Evolutionary conservation across 2,888 invertebrate genomes (phyloP), one percentile per base, ranked within the genome.

Genomic region (Cancer borealis): DNA sequence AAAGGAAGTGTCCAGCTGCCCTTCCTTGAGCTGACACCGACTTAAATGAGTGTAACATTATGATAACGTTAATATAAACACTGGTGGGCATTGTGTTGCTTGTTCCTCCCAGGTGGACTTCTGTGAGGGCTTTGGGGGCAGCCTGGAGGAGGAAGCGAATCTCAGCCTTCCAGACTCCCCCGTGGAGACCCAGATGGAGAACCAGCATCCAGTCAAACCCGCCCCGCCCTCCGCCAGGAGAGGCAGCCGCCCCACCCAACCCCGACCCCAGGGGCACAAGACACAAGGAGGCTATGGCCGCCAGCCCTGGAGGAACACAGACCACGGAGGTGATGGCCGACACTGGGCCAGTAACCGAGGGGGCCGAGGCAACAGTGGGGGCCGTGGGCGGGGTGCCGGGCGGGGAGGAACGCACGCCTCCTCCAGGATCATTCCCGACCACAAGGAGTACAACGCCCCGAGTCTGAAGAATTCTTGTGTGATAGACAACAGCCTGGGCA

Each of bases 321-420:
- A 94, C 17, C 92, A 88, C 17, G 90, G 91, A n/a, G 92, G 92
- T 17, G 94, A 94, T 39, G 84, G 17, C 4, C 47, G 94, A 47
- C 66, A 90, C 46, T 94, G 94, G 94, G 47, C 87, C 14, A 89
- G 92, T 21, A 94, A 94, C 87, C 79, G 92, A 49, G 94, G 94
- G 4, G 92, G 92, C 12, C 73, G 92, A 46, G 90, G 66, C 45
- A n/a, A 79, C 21, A 54, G 30, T 17, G 90, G 47, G 26, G 54
- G 88, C 46, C 92, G 94, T n/a, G 92, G 88, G 10, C 60, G 94
- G 45, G 94, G 94, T n/a, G 73, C 60, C 21, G 84, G 94, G 46
- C 89, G 88, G 84, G 79, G 94, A 39, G 79, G 92, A 47, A 91
- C 91, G 5, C 88, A 94, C 2, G 45, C n/a, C 46, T 89, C 73